Percentiles rank a stretch among this genome's conserved stretches.
Evolutionary conservation across 2,113 vertebrate species (phyloP).

Genomic region (Plecturocebus donacophilus): DNA sequence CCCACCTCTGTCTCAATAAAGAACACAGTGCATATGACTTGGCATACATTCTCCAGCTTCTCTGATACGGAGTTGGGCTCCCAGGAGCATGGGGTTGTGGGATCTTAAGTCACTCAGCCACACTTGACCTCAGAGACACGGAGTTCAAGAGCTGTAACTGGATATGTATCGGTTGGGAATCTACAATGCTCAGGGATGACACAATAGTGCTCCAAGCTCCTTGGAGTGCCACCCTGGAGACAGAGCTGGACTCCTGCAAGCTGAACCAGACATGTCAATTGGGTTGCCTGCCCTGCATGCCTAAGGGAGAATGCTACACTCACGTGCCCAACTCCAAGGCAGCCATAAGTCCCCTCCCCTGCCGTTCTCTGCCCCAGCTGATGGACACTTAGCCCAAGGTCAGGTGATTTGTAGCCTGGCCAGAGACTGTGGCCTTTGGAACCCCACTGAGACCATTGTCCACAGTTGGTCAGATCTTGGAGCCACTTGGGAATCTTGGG

Average conservation of each 20-base stretch:
- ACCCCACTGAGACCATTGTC: neutral
- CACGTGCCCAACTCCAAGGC: neutral
- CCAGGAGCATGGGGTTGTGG: neutral
- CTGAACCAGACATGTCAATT: neutral
- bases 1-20: constrained; percentile 65
- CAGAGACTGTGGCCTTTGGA: neutral
- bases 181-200: neutral
- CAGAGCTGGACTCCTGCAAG: neutral
- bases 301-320: neutral
- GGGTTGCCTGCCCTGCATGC: neutral
- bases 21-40: constrained; percentile 27
- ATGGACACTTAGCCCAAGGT: neutral
- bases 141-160: neutral
- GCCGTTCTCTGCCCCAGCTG: neutral
- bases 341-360: neutral
- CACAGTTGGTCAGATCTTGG: neutral
- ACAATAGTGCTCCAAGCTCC: neutral
- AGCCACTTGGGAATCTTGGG: neutral
- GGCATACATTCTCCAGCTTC: neutral
- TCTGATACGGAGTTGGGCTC: neutral
- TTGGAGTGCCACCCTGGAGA: neutral
- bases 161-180: neutral
- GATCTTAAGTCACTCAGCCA: neutral
- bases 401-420: neutral
- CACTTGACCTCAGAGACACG: neutral